Base-by-base conservation (phyloP, 2,888 invertebrate species). In the Leistus spinibarbis region DNA sequence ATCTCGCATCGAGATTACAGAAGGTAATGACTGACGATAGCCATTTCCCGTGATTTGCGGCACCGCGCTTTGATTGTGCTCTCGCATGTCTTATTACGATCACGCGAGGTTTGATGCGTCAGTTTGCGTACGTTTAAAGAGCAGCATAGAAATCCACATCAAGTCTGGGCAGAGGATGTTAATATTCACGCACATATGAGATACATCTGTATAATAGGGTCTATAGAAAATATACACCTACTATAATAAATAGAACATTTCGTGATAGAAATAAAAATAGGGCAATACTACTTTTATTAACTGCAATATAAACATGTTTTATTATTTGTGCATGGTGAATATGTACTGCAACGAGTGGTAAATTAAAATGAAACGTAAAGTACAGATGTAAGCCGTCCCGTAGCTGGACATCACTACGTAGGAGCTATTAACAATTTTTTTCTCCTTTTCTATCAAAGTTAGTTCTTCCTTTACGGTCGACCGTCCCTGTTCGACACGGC, bases 381-480 rank as follows among this genome's bases (percentile, higher is more conserved):
- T 56, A 56, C 56, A 19, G 9, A 56, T 16, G 56, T 19, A 56
- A 56, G 56, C 56, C 19, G 60, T 60, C 60, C 22, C 60, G 53
- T 20, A 54, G 54, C 22, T 57, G 24, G 60, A 76, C 76, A 76
- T 53, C 56, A 64, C 62, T 54, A 65, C 76, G 65, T 62, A 20
- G 53, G 74, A 62, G 68, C 62, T 70, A 60, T 76, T 70, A 70
- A 76, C 66, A 57, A 24, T 19, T 74, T 64, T 76, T 76, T 76
- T 76, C 56, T 65, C 40, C 53, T 22, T 19, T 56, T 70, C 63
- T 63, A 54, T 23, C 20, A 27, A 40, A 70, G 27, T 56, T 65
- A 70, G 74, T 67, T 68, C 68, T 74, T 68, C 63, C 62, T 64
- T 66, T 57, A 72, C 60, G 65, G 56, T 54, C 54, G 68, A 56